phyloP scores from a whole-genome alignment of 2,113 vertebrate species.

The Epinephelus cyanopodus region DNA sequence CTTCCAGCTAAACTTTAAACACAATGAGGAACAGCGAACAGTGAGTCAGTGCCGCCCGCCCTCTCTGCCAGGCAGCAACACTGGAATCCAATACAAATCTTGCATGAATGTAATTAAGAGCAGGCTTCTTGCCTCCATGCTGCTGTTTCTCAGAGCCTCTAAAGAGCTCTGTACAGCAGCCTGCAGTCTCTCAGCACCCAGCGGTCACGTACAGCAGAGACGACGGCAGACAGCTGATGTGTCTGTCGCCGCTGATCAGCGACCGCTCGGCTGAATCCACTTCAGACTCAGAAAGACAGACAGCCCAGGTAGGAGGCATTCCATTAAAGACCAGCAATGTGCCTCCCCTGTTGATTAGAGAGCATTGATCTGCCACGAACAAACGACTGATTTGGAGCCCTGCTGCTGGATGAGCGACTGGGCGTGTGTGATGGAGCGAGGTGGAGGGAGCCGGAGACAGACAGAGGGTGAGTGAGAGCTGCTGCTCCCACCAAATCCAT shows the following conservation, averaged over 20 bases:
- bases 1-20: constrained; percentile 54
- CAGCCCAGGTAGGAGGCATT: constrained; percentile 60
- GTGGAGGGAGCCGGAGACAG: not conserved
- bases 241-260: constrained; percentile 26
- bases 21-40: constrained; percentile 22
- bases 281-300: constrained; percentile 27
- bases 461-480: constrained; percentile 7
- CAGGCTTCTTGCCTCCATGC: constrained; percentile 28
- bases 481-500: constrained; percentile 63
- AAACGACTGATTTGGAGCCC: constrained; percentile 54
- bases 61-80: constrained; percentile 41
- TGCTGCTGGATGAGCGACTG: constrained; percentile 34
- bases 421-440: constrained; percentile 12
- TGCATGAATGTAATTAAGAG: constrained; percentile 53
- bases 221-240: constrained; percentile 27
- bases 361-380: constrained; percentile 60
- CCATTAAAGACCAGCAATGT: constrained; percentile 59
- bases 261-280: constrained; percentile 34
- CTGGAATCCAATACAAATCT: constrained; percentile 61
- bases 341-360: constrained; percentile 58
- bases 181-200: constrained; percentile 14
- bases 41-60: not conserved
- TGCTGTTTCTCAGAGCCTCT: constrained; percentile 42
- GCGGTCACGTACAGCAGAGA: constrained; percentile 5
- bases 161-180: constrained; percentile 1